Base-by-base conservation (phyloP, 2,888 invertebrate species). In the Dicyrtoma fusca region DNA sequence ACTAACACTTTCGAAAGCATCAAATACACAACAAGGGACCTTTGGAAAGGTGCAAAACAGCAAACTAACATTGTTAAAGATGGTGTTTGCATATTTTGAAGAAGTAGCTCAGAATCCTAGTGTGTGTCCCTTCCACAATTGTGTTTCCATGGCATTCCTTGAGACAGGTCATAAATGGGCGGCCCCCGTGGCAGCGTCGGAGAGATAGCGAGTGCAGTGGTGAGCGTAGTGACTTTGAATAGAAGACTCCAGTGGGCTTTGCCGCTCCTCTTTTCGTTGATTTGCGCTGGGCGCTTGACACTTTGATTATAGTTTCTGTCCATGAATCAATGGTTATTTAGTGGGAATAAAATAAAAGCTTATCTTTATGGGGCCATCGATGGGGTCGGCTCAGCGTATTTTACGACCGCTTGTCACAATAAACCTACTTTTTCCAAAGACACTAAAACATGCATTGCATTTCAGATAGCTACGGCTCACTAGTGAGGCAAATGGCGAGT, bases 301-400 rank as follows among this genome's bases (percentile, higher is more conserved):
- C 64, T 66, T 75, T 75, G 73, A 72, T 73, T 73, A 73, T 51
- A 73, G 68, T 63, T 42, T 64, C 42, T 69, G 45, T 47, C 19
- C 45, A 49, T 66, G 59, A 75, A 66, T 75, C 75, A 75, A 75
- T 71, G 75, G 71, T 69, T 73, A 75, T 75, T 75, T 75, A 75
- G 75, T 73, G 71, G 71, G 73, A 68, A 64, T 64, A 49, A 64
- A 75, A 75, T 75, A 73, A 73, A 68, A 72, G 71, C 66, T 62
- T 75, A 75, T 75, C 75, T 75, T 75, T 75, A 75, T 73, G 71
- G 69, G 71, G 64, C 73, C 63, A 75, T 71, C 61, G 68, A 72
- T 47, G 69, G 63, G 64, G 72, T 73, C 68, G 71, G 64, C 62
- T 55, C 21, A 49, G 34, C 57, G 64, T 69, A 69, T 45, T 74